Evolutionary conservation across 2,888 invertebrate genomes (phyloP).

Genomic region (Euplagia quadripunctaria): DNA sequence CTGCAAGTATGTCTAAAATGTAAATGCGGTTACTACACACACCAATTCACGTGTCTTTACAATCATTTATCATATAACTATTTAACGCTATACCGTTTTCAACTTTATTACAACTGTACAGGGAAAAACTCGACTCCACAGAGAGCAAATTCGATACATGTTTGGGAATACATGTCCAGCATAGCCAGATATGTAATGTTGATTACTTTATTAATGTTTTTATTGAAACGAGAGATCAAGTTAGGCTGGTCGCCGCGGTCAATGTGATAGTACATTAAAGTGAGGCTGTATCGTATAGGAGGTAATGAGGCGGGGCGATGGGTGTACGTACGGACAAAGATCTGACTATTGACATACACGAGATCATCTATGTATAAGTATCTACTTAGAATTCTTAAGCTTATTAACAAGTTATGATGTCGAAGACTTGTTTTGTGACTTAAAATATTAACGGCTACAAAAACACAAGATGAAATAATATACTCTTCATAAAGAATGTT

Average conservation of each 20-base stretch:
- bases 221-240: conserved; percentile 78
- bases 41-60: conserved; percentile 69
- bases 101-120: conserved; percentile 57
- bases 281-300: conserved; percentile 78
- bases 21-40: conserved; percentile 84
- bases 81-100: conserved; percentile 48
- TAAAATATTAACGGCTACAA: conserved; percentile 55
- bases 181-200: conserved; percentile 77
- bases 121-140: conserved; percentile 54
- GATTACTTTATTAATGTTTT: conserved; percentile 81
- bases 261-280: conserved; percentile 74
- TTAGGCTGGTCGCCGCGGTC: conserved; percentile 65
- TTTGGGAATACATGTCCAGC: conserved; percentile 68
- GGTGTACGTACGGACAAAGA: conserved; percentile 80
- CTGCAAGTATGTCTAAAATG: conserved; percentile 83
- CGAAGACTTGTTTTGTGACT: conserved; percentile 60
- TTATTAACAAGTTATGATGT: conserved; percentile 70
- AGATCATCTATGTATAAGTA: conserved; percentile 63
- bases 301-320: conserved; percentile 84
- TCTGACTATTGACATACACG: conserved; percentile 76
- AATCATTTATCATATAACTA: conserved; percentile 42
- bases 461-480: conserved; percentile 50
- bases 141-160: conserved; percentile 55
- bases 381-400: conserved; percentile 69
- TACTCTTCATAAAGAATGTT: conserved; percentile 52